These are phyloP conservation scores for Ctenoplectra terminalis DNA, from an alignment of 1,140 invertebrate species.

Conservation along the genomic window DNA sequence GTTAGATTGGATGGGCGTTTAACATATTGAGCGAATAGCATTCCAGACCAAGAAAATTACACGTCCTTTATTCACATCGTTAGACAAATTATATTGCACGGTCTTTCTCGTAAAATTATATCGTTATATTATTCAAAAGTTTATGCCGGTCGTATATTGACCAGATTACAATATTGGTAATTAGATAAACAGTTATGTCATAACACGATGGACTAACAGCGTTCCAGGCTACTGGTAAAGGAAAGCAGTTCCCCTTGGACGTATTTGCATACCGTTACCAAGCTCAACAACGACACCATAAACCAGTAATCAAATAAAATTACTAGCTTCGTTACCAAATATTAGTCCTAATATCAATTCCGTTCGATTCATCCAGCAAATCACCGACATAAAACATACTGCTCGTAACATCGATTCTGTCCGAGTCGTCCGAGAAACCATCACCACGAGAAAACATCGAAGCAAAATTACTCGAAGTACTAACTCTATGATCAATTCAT, in stretches of 20 bases:
- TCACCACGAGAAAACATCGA: no score
- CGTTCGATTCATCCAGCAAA: no score
- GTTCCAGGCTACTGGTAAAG: not conserved
- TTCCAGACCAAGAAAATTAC: not conserved
- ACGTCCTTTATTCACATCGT: not conserved
- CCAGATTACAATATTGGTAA: not conserved
- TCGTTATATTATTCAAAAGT: not conserved
- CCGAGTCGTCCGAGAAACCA: no score
- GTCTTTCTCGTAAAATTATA: not conserved
- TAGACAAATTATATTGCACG: not conserved
- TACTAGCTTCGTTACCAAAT: no score
- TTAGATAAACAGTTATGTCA: conserved; percentile 29
- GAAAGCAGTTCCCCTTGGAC: not conserved
- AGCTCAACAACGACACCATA: no score
- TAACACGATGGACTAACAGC: not conserved
- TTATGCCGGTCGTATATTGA: not conserved
- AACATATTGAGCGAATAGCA: not conserved
- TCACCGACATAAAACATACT: no score
- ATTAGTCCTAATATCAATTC: no score
- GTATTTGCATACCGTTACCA: not conserved
- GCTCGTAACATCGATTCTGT: no score
- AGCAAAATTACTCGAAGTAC: no score
- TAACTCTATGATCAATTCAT: no score
- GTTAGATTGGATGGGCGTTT: not conserved
- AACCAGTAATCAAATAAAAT: no score